Conservation (phyloP, 1,140 invertebrate species). For the Drosophila biarmipes region DNA sequence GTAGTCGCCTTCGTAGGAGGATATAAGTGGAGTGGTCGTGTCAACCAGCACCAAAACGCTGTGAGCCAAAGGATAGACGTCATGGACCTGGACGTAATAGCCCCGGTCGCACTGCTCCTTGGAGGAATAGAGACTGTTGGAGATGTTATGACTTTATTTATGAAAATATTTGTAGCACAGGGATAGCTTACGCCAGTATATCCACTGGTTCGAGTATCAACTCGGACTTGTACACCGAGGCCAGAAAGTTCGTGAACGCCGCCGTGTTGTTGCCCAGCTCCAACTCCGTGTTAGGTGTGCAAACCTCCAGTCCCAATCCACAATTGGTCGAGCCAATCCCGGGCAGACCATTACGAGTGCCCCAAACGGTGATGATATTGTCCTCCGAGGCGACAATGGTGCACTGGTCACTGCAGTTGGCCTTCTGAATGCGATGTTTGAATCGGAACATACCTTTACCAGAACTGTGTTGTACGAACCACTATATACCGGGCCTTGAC, state of each 20-base stretch:
- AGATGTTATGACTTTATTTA: not conserved
- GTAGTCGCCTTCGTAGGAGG: constrained; percentile 62
- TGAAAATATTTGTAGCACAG: not conserved
- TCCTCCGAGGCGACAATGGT: constrained; percentile 88
- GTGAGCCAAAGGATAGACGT: constrained; percentile 86
- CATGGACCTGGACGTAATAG: constrained; percentile 86
- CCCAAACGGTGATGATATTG: constrained; percentile 90
- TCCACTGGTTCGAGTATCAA: constrained; percentile 85
- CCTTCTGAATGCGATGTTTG: constrained; percentile 46
- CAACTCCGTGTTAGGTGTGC: constrained; percentile 61
- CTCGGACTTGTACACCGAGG: constrained; percentile 85
- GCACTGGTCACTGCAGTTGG: constrained; percentile 88
- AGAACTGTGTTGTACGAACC: constrained; percentile 72
- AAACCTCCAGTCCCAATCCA: constrained; percentile 60
- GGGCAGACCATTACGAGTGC: constrained; percentile 85
- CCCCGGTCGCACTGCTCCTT: constrained; percentile 85
- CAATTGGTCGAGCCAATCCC: constrained; percentile 63
- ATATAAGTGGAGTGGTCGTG: constrained; percentile 87
- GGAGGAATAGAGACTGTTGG: constrained; percentile 86
- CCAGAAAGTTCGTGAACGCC: constrained; percentile 82
- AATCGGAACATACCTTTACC: no score
- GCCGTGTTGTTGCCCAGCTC: constrained; percentile 79
- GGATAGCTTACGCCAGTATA: constrained; percentile 85
- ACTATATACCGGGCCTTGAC: constrained; percentile 86
- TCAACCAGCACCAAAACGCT: constrained; percentile 88